Evolutionary conservation across 2,113 vertebrate species (phyloP).

Genomic region (Neogale vison): DNA sequence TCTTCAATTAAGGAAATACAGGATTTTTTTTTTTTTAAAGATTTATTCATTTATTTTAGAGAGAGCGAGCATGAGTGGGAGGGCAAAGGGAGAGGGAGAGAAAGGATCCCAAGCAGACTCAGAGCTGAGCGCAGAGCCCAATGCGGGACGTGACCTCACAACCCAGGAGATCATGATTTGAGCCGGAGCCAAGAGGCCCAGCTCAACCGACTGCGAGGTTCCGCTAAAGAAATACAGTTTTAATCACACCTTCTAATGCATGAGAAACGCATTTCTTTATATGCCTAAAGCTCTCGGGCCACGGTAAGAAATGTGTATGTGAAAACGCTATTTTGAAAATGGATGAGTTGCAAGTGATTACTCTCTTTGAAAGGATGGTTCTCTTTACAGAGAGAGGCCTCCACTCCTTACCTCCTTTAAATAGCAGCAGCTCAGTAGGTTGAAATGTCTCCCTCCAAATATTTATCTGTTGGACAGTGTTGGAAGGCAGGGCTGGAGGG

Average conservation of each 20-base stretch:
- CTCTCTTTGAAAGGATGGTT: neutral
- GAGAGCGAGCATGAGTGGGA: neutral
- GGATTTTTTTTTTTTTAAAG: neutral
- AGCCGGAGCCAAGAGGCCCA: neutral
- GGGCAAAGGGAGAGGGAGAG: neutral
- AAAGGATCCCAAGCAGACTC: neutral
- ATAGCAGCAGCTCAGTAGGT: constrained; percentile 21
- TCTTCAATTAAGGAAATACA: neutral
- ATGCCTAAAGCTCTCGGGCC: neutral
- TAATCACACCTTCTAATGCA: neutral
- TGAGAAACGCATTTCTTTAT: neutral
- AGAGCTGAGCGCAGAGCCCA: neutral
- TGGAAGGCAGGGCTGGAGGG: neutral
- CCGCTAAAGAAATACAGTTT: neutral
- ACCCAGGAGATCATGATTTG: neutral
- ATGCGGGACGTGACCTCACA: neutral
- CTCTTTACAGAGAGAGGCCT: neutral
- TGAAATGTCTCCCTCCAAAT: constrained; percentile 63
- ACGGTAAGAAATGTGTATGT: neutral
- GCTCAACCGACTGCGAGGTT: neutral
- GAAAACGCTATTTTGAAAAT: constrained; percentile 18
- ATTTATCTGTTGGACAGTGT: constrained; percentile 62
- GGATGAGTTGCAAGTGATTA: neutral
- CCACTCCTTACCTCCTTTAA: neutral
- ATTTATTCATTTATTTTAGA: neutral